Evolutionary conservation across 1,140 invertebrate genomes (phyloP).

Genomic region (Andrena cerasifolii): DNA sequence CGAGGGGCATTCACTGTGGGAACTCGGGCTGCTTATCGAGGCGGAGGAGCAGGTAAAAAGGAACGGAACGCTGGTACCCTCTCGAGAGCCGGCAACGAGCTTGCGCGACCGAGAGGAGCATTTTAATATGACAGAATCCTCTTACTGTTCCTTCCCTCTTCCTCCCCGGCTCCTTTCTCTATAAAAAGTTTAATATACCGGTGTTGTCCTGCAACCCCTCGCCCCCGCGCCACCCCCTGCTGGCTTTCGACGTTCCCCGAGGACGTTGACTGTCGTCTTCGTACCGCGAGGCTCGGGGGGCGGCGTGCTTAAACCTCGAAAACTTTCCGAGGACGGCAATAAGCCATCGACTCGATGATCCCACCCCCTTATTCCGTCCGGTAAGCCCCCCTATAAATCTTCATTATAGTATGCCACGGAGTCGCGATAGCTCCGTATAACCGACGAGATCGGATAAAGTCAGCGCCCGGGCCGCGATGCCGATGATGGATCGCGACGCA

Average conservation of each 20-base stretch:
- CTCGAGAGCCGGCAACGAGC: conserved; percentile 20
- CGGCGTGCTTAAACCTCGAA: conserved; percentile 64
- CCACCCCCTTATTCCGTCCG: conserved; percentile 44
- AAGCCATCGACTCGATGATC: conserved; percentile 73
- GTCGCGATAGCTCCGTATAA: conserved; percentile 53
- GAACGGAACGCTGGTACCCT: conserved; percentile 25
- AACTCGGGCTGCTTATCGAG: conserved; percentile 6
- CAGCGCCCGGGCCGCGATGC: conserved; percentile 29
- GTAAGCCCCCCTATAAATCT: conserved; percentile 75
- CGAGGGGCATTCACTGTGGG: background rate
- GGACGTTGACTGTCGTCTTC: conserved; percentile 40
- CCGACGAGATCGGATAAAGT: conserved; percentile 61
- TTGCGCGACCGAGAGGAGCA: conserved; percentile 38
- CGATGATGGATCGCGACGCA: conserved; percentile 60
- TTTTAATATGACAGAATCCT: conserved; percentile 72
- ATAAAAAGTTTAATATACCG: conserved; percentile 74
- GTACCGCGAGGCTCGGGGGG: too few species aligned
- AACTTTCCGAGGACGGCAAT: conserved; percentile 71
- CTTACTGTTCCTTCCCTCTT: conserved; percentile 48
- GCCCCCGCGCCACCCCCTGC: background rate
- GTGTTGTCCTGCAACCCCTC: conserved; percentile 48
- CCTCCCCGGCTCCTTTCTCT: conserved; percentile 22
- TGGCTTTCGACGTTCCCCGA: conserved; percentile 16
- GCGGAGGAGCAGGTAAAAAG: background rate
- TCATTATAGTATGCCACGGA: conserved; percentile 73